Evolutionary conservation across 2,797 vertebrate species (phyloP), one percentile per base, ranked within the genome.

Genomic region (Pipistrellus kuhlii): DNA sequence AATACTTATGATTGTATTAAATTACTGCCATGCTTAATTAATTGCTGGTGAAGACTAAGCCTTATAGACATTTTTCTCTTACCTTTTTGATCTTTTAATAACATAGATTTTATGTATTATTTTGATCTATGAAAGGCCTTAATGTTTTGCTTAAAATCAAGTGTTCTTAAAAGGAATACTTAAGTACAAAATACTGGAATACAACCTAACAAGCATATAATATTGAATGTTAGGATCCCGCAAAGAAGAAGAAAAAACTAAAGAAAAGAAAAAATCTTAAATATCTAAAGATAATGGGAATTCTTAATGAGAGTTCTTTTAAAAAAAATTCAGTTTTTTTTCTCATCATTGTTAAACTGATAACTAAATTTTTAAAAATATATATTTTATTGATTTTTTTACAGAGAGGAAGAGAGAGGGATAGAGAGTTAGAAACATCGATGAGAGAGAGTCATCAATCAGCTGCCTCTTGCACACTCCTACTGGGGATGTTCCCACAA

Each of bases 121-220:
- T 89, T 89, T 62, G 32, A 64, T 64, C 83, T 48, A 72, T 46
- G 30, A 82, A 90, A 93, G 75, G 12, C 23, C 72, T 87, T 44
- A 62, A 15, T 83, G 46, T 55, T 78, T 89, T 94, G 57, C 38
- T 90, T 81, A 76, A 94, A 94, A 81, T 13, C 62, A 94, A 93
- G 44, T 51, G 41, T 88, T 91, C 13, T 75, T 69, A 80, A 90
- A 85, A 90, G 38, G 38, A 80, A 82, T 35, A 46, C 2, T 55
- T 93, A 87, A n/a, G 51, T 35, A 85, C 62, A 76, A 94, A 93
- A 88, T 83, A 78, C 17, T 71, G 35, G 44, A 80, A 71, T 85
- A 78, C 59, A 35, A 78, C 23, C 53, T 66, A 64, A 30, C 27
- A 48, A 85, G n/a, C 4, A 82, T 25, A 44, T 90, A 41, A 57